phyloP scores from a whole-genome alignment of 1,140 invertebrate species.

The Maconellicoccus hirsutus region DNA sequence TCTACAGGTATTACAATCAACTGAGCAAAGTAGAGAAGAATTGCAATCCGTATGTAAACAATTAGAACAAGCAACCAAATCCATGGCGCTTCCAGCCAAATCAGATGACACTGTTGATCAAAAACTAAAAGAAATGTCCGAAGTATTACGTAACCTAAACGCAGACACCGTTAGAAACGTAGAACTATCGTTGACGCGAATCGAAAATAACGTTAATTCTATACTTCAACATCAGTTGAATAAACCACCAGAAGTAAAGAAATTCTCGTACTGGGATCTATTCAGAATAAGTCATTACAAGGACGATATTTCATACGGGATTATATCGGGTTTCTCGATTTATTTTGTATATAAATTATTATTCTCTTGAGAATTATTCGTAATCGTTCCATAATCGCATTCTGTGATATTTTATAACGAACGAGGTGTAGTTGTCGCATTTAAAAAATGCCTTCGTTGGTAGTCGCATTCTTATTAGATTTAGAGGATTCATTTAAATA shows the following conservation, averaged over 20 bases:
- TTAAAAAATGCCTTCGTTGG: background rate
- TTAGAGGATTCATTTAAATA: background rate
- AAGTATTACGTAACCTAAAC: background rate
- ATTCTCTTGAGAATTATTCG: background rate
- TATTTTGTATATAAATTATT: background rate
- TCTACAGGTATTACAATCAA: background rate
- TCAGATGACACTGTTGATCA: background rate
- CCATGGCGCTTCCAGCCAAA: background rate
- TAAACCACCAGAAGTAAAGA: background rate
- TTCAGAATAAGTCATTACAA: background rate
- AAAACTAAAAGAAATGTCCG: background rate
- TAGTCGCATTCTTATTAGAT: too few species aligned
- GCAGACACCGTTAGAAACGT: background rate
- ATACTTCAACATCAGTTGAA: background rate
- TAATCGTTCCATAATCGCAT: background rate
- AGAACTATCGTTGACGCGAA: background rate
- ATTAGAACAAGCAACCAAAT: background rate
- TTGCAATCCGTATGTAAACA: background rate
- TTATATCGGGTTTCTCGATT: background rate
- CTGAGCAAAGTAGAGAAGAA: background rate
- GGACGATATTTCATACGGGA: background rate
- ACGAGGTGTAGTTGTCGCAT: background rate
- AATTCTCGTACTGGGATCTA: background rate
- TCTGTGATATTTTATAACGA: conserved; percentile 15
- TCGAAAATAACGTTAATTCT: conserved; percentile 10